Base-by-base conservation (phyloP, 92 coral and sea anemone genomes). In the Micromussa lordhowensis region DNA sequence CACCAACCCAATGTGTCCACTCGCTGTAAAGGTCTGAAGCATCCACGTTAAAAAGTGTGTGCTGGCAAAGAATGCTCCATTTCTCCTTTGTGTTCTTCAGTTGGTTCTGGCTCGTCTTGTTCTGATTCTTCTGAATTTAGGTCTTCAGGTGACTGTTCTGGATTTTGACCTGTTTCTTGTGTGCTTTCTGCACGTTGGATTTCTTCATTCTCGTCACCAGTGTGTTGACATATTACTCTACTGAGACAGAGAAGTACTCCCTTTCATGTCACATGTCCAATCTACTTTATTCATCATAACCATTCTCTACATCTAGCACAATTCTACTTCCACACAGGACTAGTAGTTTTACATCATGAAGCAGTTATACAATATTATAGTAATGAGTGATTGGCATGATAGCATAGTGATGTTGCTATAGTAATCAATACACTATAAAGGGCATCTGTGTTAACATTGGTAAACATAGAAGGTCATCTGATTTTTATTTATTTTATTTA, bases 341-440 rank as follows among this genome's bases (percentile, higher is more conserved):
- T 40, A 40, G 48, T 40, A 40, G 0, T 2, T 40, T 40, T 40
- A 40, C 48, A 74, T 74, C 55, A 21, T 74, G 53, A 30, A 36
- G 78, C 38, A 74, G 26, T 74, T 35, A 38, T 3, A 74, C 78
- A 74, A 49, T 74, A 36, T 38, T 74, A 19, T 29, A 13, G 53
- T 40, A 40, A 40, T 10, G 48, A 40, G 48, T 40, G 48, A 74
- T 34, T 38, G 19, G 26, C 26, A 21, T 8, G 18, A 74, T 3
- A 18, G 15, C 74, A 68, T 21, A n/a, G 18, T 28, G 2, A 32
- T 74, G 28, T 38, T 75, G 22, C 26, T 28, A 26, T 28, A 17
- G 71, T 79, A 58, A 31, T 58, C 55, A 59, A 31, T 79, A 79
- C 72, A 79, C 83, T 57, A 79, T n/a, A 8, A 44, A 44, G 13